phyloP scores from a whole-genome alignment of 2,797 vertebrate genomes.

The Silurus lanzhouensis region DNA sequence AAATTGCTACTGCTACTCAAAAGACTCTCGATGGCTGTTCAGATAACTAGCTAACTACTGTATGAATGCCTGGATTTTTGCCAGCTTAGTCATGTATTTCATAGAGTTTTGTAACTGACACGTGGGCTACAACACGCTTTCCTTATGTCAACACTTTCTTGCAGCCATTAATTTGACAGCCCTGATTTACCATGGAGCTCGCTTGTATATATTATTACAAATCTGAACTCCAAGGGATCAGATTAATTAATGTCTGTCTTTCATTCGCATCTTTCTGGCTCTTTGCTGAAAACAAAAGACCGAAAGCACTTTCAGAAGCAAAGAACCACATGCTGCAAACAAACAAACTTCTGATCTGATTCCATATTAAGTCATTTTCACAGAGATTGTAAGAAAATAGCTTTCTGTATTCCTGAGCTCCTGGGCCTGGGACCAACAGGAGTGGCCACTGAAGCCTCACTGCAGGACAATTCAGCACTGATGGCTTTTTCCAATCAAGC shows the following conservation, averaged over 20 bases:
- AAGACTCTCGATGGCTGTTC: neutral
- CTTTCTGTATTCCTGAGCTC: slow-evolving; percentile 33
- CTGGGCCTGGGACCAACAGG: slow-evolving; percentile 29
- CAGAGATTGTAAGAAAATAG: slow-evolving; percentile 41
- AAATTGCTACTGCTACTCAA: neutral
- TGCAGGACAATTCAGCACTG: slow-evolving; percentile 49
- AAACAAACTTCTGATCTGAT: neutral
- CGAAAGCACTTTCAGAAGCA: neutral
- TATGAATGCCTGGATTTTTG: neutral
- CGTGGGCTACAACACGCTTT: slow-evolving; percentile 19
- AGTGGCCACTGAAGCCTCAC: slow-evolving; percentile 47
- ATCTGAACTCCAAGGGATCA: slow-evolving; percentile 21
- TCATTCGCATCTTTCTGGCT: neutral
- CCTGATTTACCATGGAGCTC: slow-evolving; percentile 11
- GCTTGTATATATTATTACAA: slow-evolving; percentile 29
- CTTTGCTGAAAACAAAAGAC: slow-evolving; percentile 12
- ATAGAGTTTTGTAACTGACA: slow-evolving; percentile 26
- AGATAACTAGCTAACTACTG: neutral
- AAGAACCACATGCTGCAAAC: neutral
- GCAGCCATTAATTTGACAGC: slow-evolving; percentile 11
- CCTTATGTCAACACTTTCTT: slow-evolving; percentile 36
- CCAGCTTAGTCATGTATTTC: slow-evolving; percentile 1
- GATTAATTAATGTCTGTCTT: neutral
- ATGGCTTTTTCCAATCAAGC: slow-evolving; percentile 54
- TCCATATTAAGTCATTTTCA: slow-evolving; percentile 30